Conservation (phyloP, 2,113 vertebrate genomes). For the Orthochromis malagaraziensis region DNA sequence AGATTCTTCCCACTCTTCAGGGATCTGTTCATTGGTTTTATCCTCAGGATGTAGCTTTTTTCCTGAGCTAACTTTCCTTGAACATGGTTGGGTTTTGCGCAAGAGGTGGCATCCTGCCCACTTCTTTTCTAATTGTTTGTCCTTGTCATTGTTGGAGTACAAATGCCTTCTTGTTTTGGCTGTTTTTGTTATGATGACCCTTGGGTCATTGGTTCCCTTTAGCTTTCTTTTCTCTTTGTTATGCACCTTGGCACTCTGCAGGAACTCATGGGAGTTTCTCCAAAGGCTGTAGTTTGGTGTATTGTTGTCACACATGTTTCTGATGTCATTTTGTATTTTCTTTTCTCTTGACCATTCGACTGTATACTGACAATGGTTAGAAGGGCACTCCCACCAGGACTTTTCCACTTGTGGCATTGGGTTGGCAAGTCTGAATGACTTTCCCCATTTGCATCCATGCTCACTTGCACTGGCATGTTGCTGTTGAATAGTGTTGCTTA, state of each 20-base stretch:
- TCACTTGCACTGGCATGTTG: background rate
- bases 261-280: conserved; percentile 26
- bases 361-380: background rate
- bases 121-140: background rate
- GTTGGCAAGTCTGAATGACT: conserved; percentile 43
- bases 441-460: conserved; percentile 30
- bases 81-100: conserved; percentile 45
- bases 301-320: background rate
- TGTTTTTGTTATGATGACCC: background rate
- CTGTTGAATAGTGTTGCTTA: background rate
- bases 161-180: background rate
- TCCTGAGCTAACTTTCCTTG: background rate
- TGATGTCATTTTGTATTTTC: background rate
- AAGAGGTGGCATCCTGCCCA: conserved; percentile 45
- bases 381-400: conserved; percentile 9
- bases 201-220: background rate
- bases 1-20: conserved; percentile 46
- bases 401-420: conserved; percentile 32
- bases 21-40: background rate
- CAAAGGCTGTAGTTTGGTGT: background rate
- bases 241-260: background rate
- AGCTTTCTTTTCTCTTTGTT: background rate
- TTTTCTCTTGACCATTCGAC: conserved; percentile 13
- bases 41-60: background rate
- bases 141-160: background rate